Base-by-base conservation (phyloP, 2,113 vertebrate species). In the Chamaetylas fuelleborni region DNA sequence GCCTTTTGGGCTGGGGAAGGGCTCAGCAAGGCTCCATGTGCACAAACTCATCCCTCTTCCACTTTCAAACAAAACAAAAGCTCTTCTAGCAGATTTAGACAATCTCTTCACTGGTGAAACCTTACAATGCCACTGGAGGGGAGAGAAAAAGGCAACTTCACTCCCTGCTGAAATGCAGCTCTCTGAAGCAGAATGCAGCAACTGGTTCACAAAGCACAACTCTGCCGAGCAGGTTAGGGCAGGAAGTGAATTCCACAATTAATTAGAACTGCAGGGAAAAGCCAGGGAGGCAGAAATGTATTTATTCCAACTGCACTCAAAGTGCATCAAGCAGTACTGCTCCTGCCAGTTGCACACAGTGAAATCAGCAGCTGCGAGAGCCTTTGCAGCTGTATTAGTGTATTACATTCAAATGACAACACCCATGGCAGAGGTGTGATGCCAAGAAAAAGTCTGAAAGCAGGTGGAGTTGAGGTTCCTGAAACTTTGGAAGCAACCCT, bases 181-280 rank as follows among this genome's bases (percentile, higher is more conserved):
- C 47, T 78, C 87, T 94, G 85, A 88, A 94, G 90, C 29, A 77
- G 33, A 58, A 91, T 9, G 12, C 87, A 91, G 87, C 51, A 77
- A 91, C 50, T 64, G n/a, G 79, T 83, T 81, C 3, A 2, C 86
- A 95, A 83, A 94, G 82, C 72, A 19, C 62, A 83, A 29, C 56
- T 94, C 92, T 50, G 90, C 67, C 0, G 65, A 95, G 93, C 96
- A 97, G 95, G 94, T 93, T 95, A 90, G 90, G 92, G 93, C 93
- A 96, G 95, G 93, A 94, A 96, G 87, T 71, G 85, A 96, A 97
- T 96, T 95, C 92, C 93, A 92, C 90, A 90, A 67, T 47, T 96
- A 96, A 95, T 94, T 84, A 95, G 40, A 95, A 94, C 88, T 95
- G 88, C 65, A 81, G 76, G 82, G 86, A 83, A 96, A 95, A 96